Conservation (phyloP, 1,140 invertebrate genomes). For the Drosophila malerkotliana region DNA sequence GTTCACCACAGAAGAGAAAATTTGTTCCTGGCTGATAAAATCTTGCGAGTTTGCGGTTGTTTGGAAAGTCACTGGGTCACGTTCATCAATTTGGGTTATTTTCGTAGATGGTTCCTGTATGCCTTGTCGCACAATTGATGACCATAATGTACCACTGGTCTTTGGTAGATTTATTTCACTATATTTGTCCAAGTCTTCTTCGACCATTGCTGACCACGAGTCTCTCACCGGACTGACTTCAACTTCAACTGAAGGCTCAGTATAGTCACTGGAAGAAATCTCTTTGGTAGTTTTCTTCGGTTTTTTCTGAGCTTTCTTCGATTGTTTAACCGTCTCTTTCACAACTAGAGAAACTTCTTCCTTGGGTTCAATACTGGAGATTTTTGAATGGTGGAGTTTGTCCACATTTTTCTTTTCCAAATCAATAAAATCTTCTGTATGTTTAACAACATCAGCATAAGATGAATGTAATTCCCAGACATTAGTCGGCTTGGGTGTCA, state of each 20-base stretch:
- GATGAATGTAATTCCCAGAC: slow-evolving; percentile 57
- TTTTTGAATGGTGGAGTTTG: neutral
- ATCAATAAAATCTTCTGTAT: slow-evolving; percentile 59
- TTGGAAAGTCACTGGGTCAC: too few species aligned
- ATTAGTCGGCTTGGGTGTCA: neutral
- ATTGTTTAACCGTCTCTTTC: slow-evolving; percentile 32
- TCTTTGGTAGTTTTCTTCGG: neutral
- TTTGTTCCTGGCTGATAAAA: slow-evolving; percentile 4
- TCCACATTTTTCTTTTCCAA: slow-evolving; percentile 60
- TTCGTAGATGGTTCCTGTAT: slow-evolving; percentile 42
- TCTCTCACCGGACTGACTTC: neutral
- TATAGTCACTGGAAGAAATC: neutral
- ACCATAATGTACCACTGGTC: slow-evolving; percentile 41
- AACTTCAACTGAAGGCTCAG: neutral
- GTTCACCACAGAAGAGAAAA: slow-evolving; percentile 16
- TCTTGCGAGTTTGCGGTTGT: neutral
- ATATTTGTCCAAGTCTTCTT: slow-evolving; percentile 27
- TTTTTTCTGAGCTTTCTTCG: slow-evolving; percentile 25
- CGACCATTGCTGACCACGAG: slow-evolving; percentile 45
- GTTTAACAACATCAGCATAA: slow-evolving; percentile 71
- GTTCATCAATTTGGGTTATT: neutral
- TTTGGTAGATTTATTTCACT: neutral
- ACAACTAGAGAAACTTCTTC: neutral
- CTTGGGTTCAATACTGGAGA: neutral
- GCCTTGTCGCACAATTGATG: slow-evolving; percentile 64